Conservation (phyloP, 2,113 vertebrate species). For the Centropristis striata region DNA sequence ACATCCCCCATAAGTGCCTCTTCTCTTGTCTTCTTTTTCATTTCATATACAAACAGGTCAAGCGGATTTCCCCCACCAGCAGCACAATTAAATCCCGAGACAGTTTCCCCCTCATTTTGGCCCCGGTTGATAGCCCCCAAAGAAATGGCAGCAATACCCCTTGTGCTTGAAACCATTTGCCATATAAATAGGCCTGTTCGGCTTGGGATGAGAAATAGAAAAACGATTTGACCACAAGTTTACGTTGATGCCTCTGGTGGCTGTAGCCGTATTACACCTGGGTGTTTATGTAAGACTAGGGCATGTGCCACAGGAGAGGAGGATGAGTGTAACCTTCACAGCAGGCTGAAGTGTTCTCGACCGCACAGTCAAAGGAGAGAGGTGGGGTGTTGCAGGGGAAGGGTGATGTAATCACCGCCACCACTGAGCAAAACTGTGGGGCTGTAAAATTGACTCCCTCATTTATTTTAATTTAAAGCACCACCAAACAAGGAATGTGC, state of each 20-base stretch:
- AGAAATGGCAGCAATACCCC: constrained; percentile 25
- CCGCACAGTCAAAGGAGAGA: constrained; percentile 45
- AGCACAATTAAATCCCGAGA: constrained; percentile 29
- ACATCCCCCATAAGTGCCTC: constrained; percentile 43
- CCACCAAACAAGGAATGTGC: constrained; percentile 49
- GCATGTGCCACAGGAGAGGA: constrained; percentile 29
- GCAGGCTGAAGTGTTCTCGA: constrained; percentile 46
- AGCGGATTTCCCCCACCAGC: constrained; percentile 19
- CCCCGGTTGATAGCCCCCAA: constrained; percentile 26
- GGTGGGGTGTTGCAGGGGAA: constrained; percentile 27
- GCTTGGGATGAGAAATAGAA: neutral
- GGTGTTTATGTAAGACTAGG: constrained; percentile 46
- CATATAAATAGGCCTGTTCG: constrained; percentile 32
- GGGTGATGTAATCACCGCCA: constrained; percentile 63
- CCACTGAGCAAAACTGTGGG: constrained; percentile 51
- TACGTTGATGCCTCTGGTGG: constrained; percentile 33
- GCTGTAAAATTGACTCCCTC: constrained; percentile 56
- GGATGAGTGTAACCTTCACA: constrained; percentile 60
- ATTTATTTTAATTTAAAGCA: constrained; percentile 73
- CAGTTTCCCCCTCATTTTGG: constrained; percentile 33
- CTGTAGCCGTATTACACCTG: constrained; percentile 38
- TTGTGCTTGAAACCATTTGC: constrained; percentile 35
- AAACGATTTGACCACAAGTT: constrained; percentile 36
- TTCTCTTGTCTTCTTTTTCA: constrained; percentile 31
- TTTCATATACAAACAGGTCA: constrained; percentile 57